Evolutionary conservation across 2,113 vertebrate genomes (phyloP).

Genomic region (Hemibates koningsi): DNA sequence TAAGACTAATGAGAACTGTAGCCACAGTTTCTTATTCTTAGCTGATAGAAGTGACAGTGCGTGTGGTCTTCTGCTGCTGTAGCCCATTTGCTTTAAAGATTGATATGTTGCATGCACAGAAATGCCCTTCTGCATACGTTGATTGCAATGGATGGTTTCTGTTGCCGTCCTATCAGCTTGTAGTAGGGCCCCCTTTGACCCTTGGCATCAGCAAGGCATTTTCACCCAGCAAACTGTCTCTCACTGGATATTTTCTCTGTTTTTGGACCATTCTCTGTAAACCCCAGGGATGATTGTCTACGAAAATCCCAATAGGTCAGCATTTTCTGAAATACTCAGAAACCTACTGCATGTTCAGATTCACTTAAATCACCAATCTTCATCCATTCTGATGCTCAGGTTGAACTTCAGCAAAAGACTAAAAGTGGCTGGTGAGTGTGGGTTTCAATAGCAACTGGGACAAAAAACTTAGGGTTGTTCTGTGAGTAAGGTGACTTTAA

Average conservation of each 20-base stretch:
- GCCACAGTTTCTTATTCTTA: neutral
- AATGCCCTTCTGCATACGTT: neutral
- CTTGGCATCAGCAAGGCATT: neutral
- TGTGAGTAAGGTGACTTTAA: neutral
- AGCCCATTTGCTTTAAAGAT: neutral
- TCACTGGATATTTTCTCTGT: neutral
- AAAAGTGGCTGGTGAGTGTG: neutral
- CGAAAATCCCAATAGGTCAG: neutral
- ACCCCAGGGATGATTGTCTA: neutral
- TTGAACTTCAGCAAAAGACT: neutral
- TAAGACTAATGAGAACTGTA: neutral
- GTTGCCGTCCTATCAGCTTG: neutral
- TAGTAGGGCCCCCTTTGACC: neutral
- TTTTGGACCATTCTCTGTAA: neutral
- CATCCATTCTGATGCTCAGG: neutral
- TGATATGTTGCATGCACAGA: neutral
- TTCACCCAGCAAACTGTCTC: neutral
- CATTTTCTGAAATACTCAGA: neutral
- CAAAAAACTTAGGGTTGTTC: neutral
- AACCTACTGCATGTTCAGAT: neutral
- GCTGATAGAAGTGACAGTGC: neutral
- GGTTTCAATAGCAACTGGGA: neutral
- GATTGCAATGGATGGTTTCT: neutral
- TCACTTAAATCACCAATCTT: neutral
- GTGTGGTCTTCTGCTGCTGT: neutral